Conservation (phyloP, 2,797 vertebrate species). For the Corythornis leucogaster region DNA sequence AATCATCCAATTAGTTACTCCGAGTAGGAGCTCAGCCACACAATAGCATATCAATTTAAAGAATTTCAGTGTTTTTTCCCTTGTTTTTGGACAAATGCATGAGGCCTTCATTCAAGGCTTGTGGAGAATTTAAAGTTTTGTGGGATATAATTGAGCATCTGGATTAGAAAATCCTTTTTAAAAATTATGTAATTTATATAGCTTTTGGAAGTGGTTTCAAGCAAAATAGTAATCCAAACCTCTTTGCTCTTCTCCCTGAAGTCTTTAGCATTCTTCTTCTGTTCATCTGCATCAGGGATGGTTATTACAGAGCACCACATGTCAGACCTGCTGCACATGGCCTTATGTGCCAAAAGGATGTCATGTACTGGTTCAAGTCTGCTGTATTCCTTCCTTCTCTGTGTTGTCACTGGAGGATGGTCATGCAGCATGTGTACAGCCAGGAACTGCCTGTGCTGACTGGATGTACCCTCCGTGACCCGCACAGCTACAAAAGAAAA, state of each 20-base stretch:
- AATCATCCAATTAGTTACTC: conserved; percentile 40
- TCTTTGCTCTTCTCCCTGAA: not conserved
- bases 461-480: not conserved
- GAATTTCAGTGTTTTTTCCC: not conserved
- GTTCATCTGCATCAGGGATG: not conserved
- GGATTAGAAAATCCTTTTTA: not conserved
- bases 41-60: not conserved
- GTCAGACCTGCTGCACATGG: accelerated
- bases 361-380: not conserved
- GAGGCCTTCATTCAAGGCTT: not conserved
- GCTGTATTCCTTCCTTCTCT: not conserved
- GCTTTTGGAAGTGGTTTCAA: not conserved
- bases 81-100: not conserved
- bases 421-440: not conserved
- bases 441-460: not conserved
- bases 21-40: not conserved
- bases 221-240: not conserved
- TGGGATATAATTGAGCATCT: not conserved
- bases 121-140: not conserved
- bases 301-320: not conserved
- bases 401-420: not conserved
- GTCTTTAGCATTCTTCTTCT: not conserved
- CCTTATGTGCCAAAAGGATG: not conserved
- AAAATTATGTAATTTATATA: not conserved
- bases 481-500: not conserved